Evolutionary conservation across 2,888 invertebrate species (phyloP).

Genomic region (Pocota personata): DNA sequence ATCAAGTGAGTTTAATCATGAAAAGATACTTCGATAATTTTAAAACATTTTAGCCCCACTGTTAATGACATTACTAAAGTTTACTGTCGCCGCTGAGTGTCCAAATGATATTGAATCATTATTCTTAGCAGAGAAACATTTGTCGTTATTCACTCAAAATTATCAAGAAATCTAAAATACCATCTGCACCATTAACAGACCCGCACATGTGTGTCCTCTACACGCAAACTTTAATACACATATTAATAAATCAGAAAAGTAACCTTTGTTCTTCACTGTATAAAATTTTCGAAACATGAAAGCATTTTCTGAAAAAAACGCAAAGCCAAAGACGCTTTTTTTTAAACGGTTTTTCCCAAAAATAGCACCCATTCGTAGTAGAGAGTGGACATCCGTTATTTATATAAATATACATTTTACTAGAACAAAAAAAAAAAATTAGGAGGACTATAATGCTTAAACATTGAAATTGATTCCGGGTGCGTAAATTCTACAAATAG

Average conservation of each 20-base stretch:
- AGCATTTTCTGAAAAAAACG: neutral
- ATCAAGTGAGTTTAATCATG: no score
- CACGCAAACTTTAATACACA: neutral
- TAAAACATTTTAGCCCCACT: neutral
- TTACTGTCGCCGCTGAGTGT: neutral
- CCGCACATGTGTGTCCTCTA: neutral
- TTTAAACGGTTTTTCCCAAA: slow-evolving; percentile 17
- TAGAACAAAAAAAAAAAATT: slow-evolving; percentile 3
- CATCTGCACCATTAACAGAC: slow-evolving; percentile 28
- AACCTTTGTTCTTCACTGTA: slow-evolving; percentile 30
- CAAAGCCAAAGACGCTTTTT: slow-evolving; percentile 3
- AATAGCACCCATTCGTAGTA: slow-evolving; percentile 13
- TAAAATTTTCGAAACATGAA: slow-evolving; percentile 13
- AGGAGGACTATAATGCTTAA: neutral
- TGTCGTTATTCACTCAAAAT: slow-evolving; percentile 30
- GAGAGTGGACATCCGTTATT: slow-evolving; percentile 31
- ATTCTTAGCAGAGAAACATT: neutral
- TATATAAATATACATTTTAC: slow-evolving; percentile 27
- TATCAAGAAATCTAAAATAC: neutral
- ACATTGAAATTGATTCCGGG: slow-evolving; percentile 46
- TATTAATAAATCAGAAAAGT: slow-evolving; percentile 8
- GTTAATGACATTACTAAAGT: neutral
- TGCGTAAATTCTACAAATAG: slow-evolving; percentile 51
- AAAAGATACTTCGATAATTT: neutral
- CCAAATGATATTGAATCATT: slow-evolving; percentile 11